Base-by-base conservation (phyloP, 2,797 vertebrate species). In the Gorsachius magnificus region DNA sequence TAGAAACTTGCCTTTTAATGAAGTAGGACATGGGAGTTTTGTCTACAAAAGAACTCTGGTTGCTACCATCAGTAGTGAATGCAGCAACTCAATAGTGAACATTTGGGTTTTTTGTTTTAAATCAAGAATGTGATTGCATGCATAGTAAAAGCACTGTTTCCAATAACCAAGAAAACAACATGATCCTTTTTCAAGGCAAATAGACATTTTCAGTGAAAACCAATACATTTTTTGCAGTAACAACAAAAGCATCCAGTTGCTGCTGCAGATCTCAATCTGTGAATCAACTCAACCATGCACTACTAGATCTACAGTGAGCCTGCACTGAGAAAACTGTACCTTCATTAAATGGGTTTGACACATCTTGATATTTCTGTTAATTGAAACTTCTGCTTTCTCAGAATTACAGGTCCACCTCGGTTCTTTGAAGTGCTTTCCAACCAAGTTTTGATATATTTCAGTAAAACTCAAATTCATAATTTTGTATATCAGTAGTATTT, bases 221-320 rank as follows among this genome's bases (percentile, higher is more conserved):
- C 43, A 71, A 53, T 9, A 70, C 2, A 5, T 36, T 33, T 57
- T 65, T 66, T 31, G 38, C 31, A 78, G 15, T 38, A 65, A 45
- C 36, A 70, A 65, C 0, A 1, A 56, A 57, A 89, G 54, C 26
- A 65, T 33, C 10, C 77, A 63, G 13, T 1, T 50, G n/a, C 31
- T 89, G 46, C 85, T 61, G 48, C 1, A 2, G 22, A 85, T 72
- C 46, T 56, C 21, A 28, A 18, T 46, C 35, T 60, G 29, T 38
- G 16, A 75, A 36, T 38, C 57, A 56, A 56, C 25, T 19, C 57
- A 83, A 35, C 5, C 15, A 51, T 8, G 16, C 0, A 0, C 31
- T 35, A 46, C 13, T 0, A 0, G 57, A 72, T 0, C 6, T 9
- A 48, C 13, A 72, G 35, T 4, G 16, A 80, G n/a, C 38, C n/a